Percentiles rank a stretch among this genome's conserved stretches.
Conservation (phyloP, 2,888 invertebrate species). For the Arrhopalites spinosus region DNA sequence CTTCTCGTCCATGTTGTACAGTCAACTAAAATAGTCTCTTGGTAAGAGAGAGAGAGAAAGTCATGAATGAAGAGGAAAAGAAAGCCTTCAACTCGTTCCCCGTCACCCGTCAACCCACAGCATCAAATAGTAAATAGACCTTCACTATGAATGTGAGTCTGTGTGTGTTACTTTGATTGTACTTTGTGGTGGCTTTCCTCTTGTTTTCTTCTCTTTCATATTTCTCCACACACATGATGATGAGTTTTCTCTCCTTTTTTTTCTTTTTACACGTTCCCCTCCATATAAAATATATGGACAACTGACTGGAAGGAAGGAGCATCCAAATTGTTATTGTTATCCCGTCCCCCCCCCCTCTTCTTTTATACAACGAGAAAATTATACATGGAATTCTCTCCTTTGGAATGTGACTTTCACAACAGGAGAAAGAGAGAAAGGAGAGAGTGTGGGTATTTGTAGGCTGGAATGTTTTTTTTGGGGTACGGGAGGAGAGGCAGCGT, state of each 20-base stretch:
- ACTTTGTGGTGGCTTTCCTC: neutral
- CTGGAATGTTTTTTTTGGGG: conserved; percentile 1
- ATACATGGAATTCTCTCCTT: too few species aligned
- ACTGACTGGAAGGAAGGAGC: too few species aligned
- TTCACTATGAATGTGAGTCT: too few species aligned
- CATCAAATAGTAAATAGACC: too few species aligned
- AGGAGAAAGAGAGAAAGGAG: neutral
- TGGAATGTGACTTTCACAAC: too few species aligned
- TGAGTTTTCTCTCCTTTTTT: neutral
- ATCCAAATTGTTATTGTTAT: too few species aligned
- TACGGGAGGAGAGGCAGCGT: neutral
- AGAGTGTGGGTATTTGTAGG: neutral
- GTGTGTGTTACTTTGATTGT: too few species aligned
- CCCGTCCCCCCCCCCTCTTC: too few species aligned
- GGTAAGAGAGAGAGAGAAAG: neutral
- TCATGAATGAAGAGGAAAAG: neutral
- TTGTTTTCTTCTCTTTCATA: neutral
- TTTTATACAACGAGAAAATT: too few species aligned
- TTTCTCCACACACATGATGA: neutral
- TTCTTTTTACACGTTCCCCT: neutral
- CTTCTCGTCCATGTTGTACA: neutral
- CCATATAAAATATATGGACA: neutral
- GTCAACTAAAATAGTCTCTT: neutral
- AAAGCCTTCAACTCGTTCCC: neutral
- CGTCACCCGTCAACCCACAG: too few species aligned